These are phyloP conservation scores for Heteropelma amictum DNA, from an alignment of 2,888 invertebrate species.

Conservation along the genomic window DNA sequence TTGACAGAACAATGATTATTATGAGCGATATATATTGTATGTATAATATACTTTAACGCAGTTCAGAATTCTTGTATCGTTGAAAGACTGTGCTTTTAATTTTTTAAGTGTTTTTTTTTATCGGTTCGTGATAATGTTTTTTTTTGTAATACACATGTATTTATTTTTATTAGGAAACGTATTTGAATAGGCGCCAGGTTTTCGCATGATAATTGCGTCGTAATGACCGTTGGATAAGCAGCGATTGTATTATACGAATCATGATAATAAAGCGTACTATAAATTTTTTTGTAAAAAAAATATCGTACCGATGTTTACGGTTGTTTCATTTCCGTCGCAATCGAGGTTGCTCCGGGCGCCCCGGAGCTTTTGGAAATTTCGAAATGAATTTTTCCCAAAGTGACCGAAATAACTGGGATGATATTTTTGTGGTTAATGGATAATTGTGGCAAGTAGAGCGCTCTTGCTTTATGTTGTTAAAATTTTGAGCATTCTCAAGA, in stretches of 20 bases:
- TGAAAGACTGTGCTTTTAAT: conserved; percentile 55
- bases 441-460: no score
- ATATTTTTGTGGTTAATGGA: no score
- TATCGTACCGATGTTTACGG: background rate
- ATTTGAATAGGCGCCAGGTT: conserved; percentile 29
- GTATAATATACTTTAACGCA: conserved; percentile 12
- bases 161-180: conserved; percentile 27
- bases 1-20: conserved; percentile 26
- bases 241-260: conserved; percentile 52
- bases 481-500: no score
- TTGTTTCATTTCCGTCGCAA: background rate
- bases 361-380: no score
- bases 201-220: conserved; percentile 28
- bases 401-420: no score
- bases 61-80: conserved; percentile 44
- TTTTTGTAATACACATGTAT: background rate
- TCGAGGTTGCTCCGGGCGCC: background rate
- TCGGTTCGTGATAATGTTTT: conserved; percentile 25
- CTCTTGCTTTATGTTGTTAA: no score
- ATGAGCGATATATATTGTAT: conserved; percentile 28
- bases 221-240: conserved; percentile 43
- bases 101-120: conserved; percentile 36
- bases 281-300: conserved; percentile 44
- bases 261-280: conserved; percentile 45
- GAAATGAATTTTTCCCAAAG: no score